Base-by-base conservation (phyloP, 2,797 vertebrate genomes). In the Pampus argenteus region DNA sequence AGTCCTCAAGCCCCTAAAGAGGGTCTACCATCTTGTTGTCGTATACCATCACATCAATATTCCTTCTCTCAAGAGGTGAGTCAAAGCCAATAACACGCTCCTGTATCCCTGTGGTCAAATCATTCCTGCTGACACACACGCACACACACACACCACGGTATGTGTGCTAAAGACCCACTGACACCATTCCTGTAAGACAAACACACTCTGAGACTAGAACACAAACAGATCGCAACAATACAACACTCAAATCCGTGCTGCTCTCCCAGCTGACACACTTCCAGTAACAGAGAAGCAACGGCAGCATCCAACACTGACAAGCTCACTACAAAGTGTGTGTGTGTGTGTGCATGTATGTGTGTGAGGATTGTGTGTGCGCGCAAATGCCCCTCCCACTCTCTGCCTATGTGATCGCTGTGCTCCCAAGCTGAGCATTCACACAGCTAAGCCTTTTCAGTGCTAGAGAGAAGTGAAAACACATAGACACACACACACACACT, bases 381-480 rank as follows among this genome's bases (percentile, higher is more conserved):
- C 1, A 38, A 78, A 84, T 79, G 89, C 89, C 89, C 90, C 91
- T 91, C 91, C 90, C 86, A 89, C 90, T 86, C 74, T 76, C 76
- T 76, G 69, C 83, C 79, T 86, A 66, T 78, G 69, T 68, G 71
- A 66, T 75, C 51, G 11, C 76, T 54, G 31, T 61, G 72, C 78
- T 86, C 82, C 72, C 68, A 61, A 76, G 64, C 84, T 31, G 79
- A 89, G 87, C 79, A 40, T 69, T 87, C 82, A 74, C 70, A 75
- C 75, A 78, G 73, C 72, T 36, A 69, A 86, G 62, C 20, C 9
- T 54, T 66, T 64, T 48, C 55, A 66, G 17, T 18, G 15, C 25
- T 10, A 13, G 20, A 71, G 50, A 59, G 50, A 25, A 9, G 26
- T 2, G n/a, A 38, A 26, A 42, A 59, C 36, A 60, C 50, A 74